Evolutionary conservation across 1,140 invertebrate species (phyloP).

Genomic region (Drosophila ohnishii): DNA sequence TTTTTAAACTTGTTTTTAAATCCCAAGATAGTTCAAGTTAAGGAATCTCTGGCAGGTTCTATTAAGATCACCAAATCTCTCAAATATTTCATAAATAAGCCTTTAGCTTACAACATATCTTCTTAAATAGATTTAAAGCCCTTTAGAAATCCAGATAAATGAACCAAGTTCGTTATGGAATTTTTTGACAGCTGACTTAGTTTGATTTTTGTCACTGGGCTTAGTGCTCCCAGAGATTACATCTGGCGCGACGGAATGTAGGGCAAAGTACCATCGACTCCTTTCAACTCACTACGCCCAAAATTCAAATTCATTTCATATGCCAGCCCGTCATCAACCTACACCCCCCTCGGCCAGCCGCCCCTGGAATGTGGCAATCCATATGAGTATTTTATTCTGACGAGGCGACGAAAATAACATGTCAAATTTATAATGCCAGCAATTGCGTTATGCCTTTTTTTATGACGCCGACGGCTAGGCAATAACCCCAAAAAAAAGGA

Average conservation of each 20-base stretch:
- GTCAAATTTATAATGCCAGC: slow-evolving; percentile 79
- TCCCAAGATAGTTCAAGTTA: no score
- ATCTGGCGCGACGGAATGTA: background rate
- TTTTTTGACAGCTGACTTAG: slow-evolving; percentile 20
- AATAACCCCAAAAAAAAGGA: slow-evolving; percentile 38
- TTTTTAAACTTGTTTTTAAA: no score
- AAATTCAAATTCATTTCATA: slow-evolving; percentile 51
- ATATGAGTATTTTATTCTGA: slow-evolving; percentile 59
- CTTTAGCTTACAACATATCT: background rate
- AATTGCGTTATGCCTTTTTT: slow-evolving; percentile 64
- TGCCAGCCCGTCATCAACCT: slow-evolving; percentile 37
- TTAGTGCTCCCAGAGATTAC: slow-evolving; percentile 12
- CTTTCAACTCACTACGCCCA: slow-evolving; percentile 19
- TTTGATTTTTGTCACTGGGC: slow-evolving; percentile 27
- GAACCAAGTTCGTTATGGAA: background rate
- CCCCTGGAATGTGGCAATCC: slow-evolving; percentile 53
- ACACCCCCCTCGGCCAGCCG: background rate
- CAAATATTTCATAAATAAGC: background rate
- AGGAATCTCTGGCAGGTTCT: no score
- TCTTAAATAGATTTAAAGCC: background rate
- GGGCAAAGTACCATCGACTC: slow-evolving; percentile 20
- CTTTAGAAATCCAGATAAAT: background rate
- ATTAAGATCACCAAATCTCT: background rate
- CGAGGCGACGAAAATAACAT: slow-evolving; percentile 78
- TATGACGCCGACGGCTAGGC: slow-evolving; percentile 51